These are phyloP conservation scores for Wiebesia pumilae DNA, from an alignment of 1,140 invertebrate species.

Conservation along the genomic window DNA sequence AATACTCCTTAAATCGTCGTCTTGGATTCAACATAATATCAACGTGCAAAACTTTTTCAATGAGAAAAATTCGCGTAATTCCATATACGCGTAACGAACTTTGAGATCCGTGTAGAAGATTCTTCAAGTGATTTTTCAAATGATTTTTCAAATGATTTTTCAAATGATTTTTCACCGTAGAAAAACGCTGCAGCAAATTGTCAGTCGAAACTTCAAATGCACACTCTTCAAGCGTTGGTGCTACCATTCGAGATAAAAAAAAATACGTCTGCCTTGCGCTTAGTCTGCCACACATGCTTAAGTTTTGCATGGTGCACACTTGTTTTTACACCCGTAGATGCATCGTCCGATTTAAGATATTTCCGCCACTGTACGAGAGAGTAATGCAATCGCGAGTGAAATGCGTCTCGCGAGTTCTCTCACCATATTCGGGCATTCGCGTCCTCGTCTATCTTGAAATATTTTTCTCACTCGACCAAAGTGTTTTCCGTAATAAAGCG, in stretches of 20 bases:
- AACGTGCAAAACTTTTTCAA: too few relatives aligned
- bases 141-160: too few relatives aligned
- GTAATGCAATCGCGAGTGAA: background rate
- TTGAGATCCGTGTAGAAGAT: too few relatives aligned
- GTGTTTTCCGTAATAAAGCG: background rate
- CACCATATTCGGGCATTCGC: constrained; percentile 51
- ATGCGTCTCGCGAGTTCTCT: constrained; percentile 24
- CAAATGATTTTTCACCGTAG: too few relatives aligned
- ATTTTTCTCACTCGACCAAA: constrained; percentile 19
- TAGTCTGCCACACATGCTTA: background rate
- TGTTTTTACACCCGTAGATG: background rate
- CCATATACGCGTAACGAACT: too few relatives aligned
- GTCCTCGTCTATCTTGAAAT: constrained; percentile 6
- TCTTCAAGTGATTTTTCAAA: too few relatives aligned
- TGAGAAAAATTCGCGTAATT: too few relatives aligned
- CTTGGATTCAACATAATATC: too few relatives aligned
- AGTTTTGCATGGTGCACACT: constrained; percentile 1
- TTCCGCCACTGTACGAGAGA: constrained; percentile 1
- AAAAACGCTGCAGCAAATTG: background rate
- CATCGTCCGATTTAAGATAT: background rate
- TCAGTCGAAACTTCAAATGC: background rate
- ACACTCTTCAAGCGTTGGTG: background rate
- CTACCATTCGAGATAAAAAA: background rate
- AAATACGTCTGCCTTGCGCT: background rate
- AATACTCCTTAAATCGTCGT: background rate